Evolutionary conservation across 2,113 vertebrate genomes (phyloP).

Genomic region (Patagioenas fasciata): DNA sequence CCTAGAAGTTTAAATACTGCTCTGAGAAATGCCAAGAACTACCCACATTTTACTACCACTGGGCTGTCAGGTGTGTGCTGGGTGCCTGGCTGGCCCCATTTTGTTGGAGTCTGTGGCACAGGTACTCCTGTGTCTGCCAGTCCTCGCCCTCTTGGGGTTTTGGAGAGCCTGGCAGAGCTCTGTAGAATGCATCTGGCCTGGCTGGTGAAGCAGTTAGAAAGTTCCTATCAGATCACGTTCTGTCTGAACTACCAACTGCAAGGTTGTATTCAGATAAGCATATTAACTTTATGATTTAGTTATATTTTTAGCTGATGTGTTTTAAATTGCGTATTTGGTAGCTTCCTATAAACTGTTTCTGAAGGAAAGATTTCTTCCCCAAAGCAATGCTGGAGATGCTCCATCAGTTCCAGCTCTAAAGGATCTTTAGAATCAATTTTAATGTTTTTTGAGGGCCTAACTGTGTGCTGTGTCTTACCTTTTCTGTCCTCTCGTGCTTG

Average conservation of each 20-base stretch:
- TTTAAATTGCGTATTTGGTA: background rate
- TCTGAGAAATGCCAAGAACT: background rate
- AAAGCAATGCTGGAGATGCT: background rate
- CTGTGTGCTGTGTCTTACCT: background rate
- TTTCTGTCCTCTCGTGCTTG: background rate
- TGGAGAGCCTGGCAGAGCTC: background rate
- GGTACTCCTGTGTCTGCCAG: background rate
- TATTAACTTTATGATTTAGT: background rate
- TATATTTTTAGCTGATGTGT: background rate
- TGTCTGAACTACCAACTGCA: background rate
- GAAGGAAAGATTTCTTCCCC: background rate
- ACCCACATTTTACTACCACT: background rate
- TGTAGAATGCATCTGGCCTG: background rate
- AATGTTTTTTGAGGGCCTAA: too few species aligned
- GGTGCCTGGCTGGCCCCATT: background rate
- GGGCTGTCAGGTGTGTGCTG: background rate
- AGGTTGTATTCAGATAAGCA: background rate
- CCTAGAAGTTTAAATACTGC: background rate
- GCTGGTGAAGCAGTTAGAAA: background rate
- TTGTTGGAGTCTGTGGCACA: background rate
- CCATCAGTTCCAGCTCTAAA: background rate
- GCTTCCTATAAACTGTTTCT: background rate
- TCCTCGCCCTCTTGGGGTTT: background rate
- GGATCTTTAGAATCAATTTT: background rate
- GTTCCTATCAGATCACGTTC: background rate